Evolutionary conservation across 2,797 vertebrate species (phyloP).

Genomic region (Rallus crepitans): DNA sequence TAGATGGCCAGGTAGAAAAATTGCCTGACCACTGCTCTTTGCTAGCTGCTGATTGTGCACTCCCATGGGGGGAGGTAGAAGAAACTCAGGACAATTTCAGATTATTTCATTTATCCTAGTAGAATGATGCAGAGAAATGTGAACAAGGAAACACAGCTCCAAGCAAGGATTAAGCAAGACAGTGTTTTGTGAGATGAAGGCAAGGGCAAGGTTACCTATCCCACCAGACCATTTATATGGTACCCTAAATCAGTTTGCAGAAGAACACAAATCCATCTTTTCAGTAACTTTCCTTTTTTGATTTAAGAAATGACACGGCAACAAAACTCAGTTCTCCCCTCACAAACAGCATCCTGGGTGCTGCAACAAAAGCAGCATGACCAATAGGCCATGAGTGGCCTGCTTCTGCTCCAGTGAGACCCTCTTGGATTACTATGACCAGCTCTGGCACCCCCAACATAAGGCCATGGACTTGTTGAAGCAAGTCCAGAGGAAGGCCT

Average conservation of each 20-base stretch:
- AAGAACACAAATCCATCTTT: not conserved
- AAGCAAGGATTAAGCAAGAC: not conserved
- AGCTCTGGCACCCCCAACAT: no score
- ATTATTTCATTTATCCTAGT: not conserved
- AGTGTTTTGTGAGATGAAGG: not conserved
- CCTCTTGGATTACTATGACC: no score
- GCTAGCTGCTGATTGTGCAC: not conserved
- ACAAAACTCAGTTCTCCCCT: not conserved
- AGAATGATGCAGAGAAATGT: fast-evolving
- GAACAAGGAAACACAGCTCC: not conserved
- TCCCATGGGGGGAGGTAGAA: not conserved
- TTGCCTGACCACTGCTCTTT: not conserved
- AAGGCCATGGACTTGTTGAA: no score
- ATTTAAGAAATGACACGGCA: not conserved
- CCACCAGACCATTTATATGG: not conserved
- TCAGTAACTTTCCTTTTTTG: not conserved
- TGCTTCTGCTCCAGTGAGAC: no score
- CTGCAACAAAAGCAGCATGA: no score
- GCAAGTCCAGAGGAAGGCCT: no score
- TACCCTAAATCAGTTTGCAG: not conserved
- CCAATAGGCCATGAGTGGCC: no score
- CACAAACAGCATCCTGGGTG: not conserved
- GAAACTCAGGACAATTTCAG: not conserved
- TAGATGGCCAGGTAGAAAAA: not conserved
- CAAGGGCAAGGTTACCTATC: not conserved